These are phyloP conservation scores for Drosophila leonis DNA, from an alignment of 2,888 invertebrate genomes.

Conservation along the genomic window DNA sequence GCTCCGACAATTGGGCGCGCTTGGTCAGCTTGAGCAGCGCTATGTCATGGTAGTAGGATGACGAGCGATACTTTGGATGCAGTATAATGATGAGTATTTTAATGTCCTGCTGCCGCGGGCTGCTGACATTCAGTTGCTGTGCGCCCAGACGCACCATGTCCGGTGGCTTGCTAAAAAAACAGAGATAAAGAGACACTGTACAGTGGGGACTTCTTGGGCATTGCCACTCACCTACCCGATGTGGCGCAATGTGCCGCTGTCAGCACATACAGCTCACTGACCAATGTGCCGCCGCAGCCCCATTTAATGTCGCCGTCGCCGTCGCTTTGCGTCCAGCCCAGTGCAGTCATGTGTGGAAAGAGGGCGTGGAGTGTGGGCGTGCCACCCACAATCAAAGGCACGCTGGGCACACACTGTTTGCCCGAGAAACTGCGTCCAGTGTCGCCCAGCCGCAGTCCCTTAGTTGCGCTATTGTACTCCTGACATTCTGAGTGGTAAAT, in stretches of 20 bases:
- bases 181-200: constrained; percentile 17
- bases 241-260: constrained; percentile 87
- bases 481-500: constrained; percentile 85
- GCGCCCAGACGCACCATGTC: constrained; percentile 86
- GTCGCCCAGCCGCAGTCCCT: constrained; percentile 62
- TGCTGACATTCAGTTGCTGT: constrained; percentile 85
- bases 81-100: constrained; percentile 84
- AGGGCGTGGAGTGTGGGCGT: constrained; percentile 86
- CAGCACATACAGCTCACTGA: constrained; percentile 86
- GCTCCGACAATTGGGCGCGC: constrained; percentile 70
- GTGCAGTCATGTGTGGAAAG: constrained; percentile 87
- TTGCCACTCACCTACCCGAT: constrained; percentile 70
- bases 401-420: constrained; percentile 82
- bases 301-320: constrained; percentile 74
- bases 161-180: constrained; percentile 86
- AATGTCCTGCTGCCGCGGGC: constrained; percentile 84
- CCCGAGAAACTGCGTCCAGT: constrained; percentile 69
- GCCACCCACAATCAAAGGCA: constrained; percentile 87
- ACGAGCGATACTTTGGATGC: constrained; percentile 86
- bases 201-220: background rate
- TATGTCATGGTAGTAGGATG: constrained; percentile 87
- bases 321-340: constrained; percentile 83
- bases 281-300: constrained; percentile 85
- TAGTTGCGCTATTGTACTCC: constrained; percentile 85
- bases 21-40: constrained; percentile 86